phyloP scores from a whole-genome alignment of 2,888 invertebrate genomes.

The Eupithecia insigniata region DNA sequence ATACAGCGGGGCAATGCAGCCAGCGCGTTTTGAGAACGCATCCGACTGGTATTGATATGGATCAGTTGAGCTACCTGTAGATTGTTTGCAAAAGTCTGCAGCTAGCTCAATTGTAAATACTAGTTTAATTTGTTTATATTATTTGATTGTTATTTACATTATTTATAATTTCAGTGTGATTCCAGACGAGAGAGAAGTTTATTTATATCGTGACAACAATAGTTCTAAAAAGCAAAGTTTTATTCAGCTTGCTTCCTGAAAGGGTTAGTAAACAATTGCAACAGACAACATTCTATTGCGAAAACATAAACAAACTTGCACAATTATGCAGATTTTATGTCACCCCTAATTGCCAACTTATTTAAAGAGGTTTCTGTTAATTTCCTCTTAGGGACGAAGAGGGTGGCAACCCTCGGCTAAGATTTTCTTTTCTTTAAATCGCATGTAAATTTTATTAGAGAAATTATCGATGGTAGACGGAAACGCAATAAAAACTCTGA shows the following conservation, averaged over 20 bases:
- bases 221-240: constrained; percentile 27
- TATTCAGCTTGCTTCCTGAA: constrained; percentile 24
- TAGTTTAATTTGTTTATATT: too few relatives aligned
- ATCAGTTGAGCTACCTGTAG: too few relatives aligned
- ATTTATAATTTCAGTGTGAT: background rate
- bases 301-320: constrained; percentile 81
- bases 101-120: too few relatives aligned
- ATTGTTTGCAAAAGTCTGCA: too few relatives aligned
- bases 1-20: too few relatives aligned
- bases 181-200: background rate
- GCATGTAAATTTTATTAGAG: constrained; percentile 76
- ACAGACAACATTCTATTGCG: constrained; percentile 69
- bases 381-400: constrained; percentile 58
- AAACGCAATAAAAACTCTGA: constrained; percentile 63
- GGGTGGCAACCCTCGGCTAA: constrained; percentile 49
- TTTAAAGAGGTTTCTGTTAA: constrained; percentile 82
- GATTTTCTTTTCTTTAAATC: constrained; percentile 69
- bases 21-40: too few relatives aligned
- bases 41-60: too few relatives aligned
- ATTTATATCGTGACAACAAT: background rate
- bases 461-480: constrained; percentile 67
- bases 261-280: constrained; percentile 48
- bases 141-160: too few relatives aligned
- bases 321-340: constrained; percentile 83
- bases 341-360: constrained; percentile 83